Evolutionary conservation across 2,113 vertebrate genomes (phyloP).

Genomic region (Chinchilla lanigera): DNA sequence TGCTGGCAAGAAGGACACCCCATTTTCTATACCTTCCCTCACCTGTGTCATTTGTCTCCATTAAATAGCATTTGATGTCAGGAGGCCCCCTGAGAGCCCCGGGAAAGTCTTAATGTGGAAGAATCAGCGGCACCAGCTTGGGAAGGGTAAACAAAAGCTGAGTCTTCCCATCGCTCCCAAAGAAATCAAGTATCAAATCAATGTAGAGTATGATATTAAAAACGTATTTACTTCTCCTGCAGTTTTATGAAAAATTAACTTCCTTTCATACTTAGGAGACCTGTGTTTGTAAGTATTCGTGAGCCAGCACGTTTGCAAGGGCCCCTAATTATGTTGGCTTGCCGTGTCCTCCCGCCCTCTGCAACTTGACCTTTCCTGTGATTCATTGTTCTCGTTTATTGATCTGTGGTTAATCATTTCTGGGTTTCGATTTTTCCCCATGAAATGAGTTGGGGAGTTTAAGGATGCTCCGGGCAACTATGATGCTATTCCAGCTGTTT

Average conservation of each 20-base stretch:
- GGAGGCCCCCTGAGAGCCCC: background rate
- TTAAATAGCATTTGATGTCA: conserved; percentile 43
- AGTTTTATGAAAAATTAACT: conserved; percentile 50
- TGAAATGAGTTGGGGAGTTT: conserved; percentile 16
- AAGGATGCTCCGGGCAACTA: background rate
- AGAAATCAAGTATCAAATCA: conserved; percentile 19
- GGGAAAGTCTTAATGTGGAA: background rate
- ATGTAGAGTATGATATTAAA: conserved; percentile 48
- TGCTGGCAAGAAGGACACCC: background rate
- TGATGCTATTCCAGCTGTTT: background rate
- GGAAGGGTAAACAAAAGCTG: background rate
- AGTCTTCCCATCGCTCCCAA: background rate
- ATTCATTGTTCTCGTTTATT: conserved; percentile 41
- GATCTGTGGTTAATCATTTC: conserved; percentile 66
- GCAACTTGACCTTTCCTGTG: background rate
- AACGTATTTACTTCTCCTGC: conserved; percentile 47
- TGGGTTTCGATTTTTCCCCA: conserved; percentile 13
- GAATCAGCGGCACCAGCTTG: background rate
- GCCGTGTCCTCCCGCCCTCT: fast-evolving
- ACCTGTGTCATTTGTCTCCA: conserved; percentile 50
- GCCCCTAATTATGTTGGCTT: background rate
- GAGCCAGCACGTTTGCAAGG: background rate
- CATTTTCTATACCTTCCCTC: background rate
- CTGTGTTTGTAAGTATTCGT: background rate
- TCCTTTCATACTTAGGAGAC: background rate